These are phyloP conservation scores for Microcebus tavaratra DNA, from an alignment of 2,113 vertebrate genomes.

Conservation along the genomic window DNA sequence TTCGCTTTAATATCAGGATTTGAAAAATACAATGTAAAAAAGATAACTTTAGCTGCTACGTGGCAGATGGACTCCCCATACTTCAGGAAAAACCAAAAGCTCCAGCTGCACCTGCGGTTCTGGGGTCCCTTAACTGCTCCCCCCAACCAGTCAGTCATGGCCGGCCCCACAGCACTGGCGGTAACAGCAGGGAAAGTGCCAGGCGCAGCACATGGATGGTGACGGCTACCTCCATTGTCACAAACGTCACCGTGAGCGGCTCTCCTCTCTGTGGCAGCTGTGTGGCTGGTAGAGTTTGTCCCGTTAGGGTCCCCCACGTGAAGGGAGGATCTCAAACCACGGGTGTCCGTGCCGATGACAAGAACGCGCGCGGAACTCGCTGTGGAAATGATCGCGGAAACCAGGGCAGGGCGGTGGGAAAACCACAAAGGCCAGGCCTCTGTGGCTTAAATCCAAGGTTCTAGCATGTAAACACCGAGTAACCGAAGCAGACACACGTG, in stretches of 20 bases:
- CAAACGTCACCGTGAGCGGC: fast-evolving
- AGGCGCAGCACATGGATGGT: neutral
- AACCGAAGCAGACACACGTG: fast-evolving
- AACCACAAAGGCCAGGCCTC: neutral
- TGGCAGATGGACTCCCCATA: neutral
- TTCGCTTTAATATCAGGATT: neutral
- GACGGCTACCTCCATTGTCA: fast-evolving
- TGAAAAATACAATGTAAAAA: neutral
- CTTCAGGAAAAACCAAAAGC: neutral
- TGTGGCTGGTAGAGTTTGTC: fast-evolving
- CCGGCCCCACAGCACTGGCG: fast-evolving
- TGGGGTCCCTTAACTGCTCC: neutral
- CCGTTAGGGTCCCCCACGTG: too few species aligned
- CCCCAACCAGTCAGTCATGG: too few species aligned
- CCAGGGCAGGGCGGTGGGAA: fast-evolving
- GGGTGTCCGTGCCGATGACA: fast-evolving
- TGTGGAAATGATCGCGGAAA: neutral
- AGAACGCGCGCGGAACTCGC: fast-evolving
- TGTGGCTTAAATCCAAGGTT: neutral
- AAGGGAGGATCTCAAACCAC: neutral
- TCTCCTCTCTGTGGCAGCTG: fast-evolving
- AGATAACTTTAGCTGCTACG: neutral
- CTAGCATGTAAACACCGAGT: neutral
- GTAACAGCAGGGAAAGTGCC: neutral
- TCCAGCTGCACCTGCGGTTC: neutral